Evolutionary conservation across 2,113 vertebrate species (phyloP), one percentile per base, ranked within the genome.

Genomic region (Cryptotis parvus): DNA sequence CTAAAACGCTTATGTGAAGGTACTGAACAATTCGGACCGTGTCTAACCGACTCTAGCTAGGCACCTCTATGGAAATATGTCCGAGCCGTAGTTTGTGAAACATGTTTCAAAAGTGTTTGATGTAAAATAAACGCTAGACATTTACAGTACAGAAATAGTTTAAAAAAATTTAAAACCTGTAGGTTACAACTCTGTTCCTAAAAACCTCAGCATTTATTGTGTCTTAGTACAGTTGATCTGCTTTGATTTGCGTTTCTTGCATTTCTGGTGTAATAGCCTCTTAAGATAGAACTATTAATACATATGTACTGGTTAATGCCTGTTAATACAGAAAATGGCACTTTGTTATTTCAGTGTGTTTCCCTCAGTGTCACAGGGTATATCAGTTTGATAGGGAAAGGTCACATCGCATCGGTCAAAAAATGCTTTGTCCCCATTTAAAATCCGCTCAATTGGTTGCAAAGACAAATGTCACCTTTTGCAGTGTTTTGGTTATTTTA

Each of bases 51-150:
- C 77, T 91, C 86, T 97, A 97, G 95, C 86, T 97, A 97, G 95
- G 74, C 96, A 95, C 91, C 90, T 97, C 95, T 89, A 70, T 96
- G 96, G 94, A 97, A 97, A 94, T 96, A 89, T 1, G 88, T 97
- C 96, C 96, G 96, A 97, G 97, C 93, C 88, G 77, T 97, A 97
- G 95, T 98, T 97, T 94, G 97, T 97, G 96, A 97, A 97, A 97
- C 95, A 96, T 96, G 96, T 97, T 97, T 26, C 90, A 92, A 92
- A 97, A 96, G 97, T 97, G 97, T 97, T 97, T 96, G 96, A 96
- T 98, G 96, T 98, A 97, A 97, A 97, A 97, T 98, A 97, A 97
- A 92, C 12, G 15, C 96, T 97, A 97, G 97, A 95, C 95, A 96
- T 97, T 97, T 97, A 95, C 95, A 96, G 96, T 97, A 76, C 97